Evolutionary conservation across 1,140 invertebrate species (phyloP).

Genomic region (Aphis craccivora): DNA sequence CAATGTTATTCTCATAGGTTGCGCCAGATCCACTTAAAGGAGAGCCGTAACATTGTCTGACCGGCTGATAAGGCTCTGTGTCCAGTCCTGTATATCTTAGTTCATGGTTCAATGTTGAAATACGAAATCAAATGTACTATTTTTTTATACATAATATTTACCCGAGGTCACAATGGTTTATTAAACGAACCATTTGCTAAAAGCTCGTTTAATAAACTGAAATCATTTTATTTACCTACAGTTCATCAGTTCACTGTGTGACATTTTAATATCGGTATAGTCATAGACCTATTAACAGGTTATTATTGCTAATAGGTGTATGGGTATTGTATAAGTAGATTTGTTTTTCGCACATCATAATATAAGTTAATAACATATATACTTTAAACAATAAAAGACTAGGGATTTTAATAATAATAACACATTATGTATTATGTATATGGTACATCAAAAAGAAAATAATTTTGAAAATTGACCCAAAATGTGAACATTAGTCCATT

Average conservation of each 20-base stretch:
- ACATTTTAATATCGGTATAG: no score
- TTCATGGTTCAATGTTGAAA: neutral
- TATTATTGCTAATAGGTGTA: no score
- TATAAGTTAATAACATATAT: neutral
- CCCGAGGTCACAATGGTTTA: neutral
- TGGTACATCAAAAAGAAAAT: neutral
- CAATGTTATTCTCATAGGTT: no score
- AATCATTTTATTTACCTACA: neutral
- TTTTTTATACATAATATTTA: no score
- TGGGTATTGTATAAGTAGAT: neutral
- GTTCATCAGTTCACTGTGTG: neutral
- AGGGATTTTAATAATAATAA: no score
- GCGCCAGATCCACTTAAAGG: no score
- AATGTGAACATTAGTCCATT: neutral
- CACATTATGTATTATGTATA: no score
- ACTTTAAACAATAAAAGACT: no score
- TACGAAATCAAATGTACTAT: neutral
- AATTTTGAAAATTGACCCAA: neutral
- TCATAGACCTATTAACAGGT: no score
- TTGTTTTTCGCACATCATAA: neutral
- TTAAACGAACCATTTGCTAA: neutral
- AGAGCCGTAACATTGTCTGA: no score
- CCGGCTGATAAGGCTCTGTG: no score
- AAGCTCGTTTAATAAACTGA: neutral
- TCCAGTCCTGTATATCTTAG: no score